phyloP scores from a whole-genome alignment of 2,888 invertebrate genomes.

The Tipula confusa region DNA sequence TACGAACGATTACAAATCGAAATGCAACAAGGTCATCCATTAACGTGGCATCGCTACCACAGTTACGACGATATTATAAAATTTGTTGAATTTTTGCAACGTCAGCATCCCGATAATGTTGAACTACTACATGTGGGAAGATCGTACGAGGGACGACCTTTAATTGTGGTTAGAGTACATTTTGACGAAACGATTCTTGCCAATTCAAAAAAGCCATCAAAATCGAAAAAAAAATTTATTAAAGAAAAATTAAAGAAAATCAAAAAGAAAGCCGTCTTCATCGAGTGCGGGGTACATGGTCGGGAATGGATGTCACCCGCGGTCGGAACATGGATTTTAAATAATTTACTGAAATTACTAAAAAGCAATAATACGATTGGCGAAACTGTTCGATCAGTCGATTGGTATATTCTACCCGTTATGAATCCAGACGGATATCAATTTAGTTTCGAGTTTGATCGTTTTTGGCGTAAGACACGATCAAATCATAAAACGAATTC shows the following conservation, averaged over 20 bases:
- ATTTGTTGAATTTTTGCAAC: constrained; percentile 64
- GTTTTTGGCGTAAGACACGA: constrained; percentile 77
- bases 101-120: constrained; percentile 60
- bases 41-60: constrained; percentile 68
- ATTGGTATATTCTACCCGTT: constrained; percentile 73
- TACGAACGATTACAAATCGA: constrained; percentile 58
- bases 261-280: constrained; percentile 70
- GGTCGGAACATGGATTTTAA: constrained; percentile 67
- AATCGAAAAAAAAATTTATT: constrained; percentile 39
- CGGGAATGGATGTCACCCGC: constrained; percentile 79
- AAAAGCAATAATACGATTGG: not conserved
- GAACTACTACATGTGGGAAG: constrained; percentile 67
- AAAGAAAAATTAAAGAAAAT: constrained; percentile 50
- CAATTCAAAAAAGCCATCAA: constrained; percentile 38
- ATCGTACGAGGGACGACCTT: constrained; percentile 66
- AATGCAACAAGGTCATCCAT: constrained; percentile 56
- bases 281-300: constrained; percentile 74
- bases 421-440: constrained; percentile 76
- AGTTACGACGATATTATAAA: constrained; percentile 64
- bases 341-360: constrained; percentile 37
- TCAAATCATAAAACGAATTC: constrained; percentile 50
- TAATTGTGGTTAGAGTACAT: constrained; percentile 64
- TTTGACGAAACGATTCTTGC: constrained; percentile 46
- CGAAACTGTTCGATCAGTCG: constrained; percentile 57
- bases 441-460: constrained; percentile 66